These are phyloP conservation scores for Pachypanchax playfairii DNA, from an alignment of 2,113 vertebrate genomes.

Conservation along the genomic window DNA sequence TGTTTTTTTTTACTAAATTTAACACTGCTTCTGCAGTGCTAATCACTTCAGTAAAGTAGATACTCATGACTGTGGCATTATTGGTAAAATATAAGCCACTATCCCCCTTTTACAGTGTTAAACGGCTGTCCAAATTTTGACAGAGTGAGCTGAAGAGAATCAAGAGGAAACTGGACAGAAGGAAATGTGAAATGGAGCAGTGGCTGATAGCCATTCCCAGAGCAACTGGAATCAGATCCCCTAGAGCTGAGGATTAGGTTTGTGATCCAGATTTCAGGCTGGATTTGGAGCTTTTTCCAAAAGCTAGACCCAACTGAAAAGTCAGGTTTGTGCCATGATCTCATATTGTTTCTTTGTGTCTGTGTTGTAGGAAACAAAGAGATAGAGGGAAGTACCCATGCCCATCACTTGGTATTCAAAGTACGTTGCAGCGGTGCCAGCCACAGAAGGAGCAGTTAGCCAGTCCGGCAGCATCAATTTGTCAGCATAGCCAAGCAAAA, in stretches of 20 bases:
- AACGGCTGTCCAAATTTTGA: slow-evolving; percentile 65
- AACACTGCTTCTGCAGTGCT: slow-evolving; percentile 58
- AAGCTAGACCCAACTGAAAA: slow-evolving; percentile 46
- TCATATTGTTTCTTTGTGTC: slow-evolving; percentile 41
- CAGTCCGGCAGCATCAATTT: slow-evolving; percentile 59
- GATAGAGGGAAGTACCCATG: slow-evolving; percentile 23
- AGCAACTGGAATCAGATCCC: slow-evolving; percentile 56
- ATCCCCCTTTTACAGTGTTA: slow-evolving; percentile 42
- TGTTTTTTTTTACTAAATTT: slow-evolving; percentile 59
- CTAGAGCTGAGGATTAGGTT: slow-evolving; percentile 64
- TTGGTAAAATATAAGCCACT: slow-evolving; percentile 57
- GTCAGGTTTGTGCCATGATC: slow-evolving; percentile 45
- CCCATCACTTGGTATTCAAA: slow-evolving; percentile 59
- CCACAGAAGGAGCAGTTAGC: slow-evolving; percentile 60
- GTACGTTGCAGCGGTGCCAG: slow-evolving; percentile 31
- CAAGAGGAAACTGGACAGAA: slow-evolving; percentile 2
- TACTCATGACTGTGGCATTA: slow-evolving; percentile 63
- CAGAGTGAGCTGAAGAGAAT: slow-evolving; percentile 14
- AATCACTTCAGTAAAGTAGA: slow-evolving; percentile 67
- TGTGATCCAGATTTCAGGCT: slow-evolving; percentile 68
- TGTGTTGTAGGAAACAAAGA: slow-evolving; percentile 39
- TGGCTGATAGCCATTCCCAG: slow-evolving; percentile 54
- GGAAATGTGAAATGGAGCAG: slow-evolving; percentile 40
- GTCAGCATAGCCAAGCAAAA: slow-evolving; percentile 53
- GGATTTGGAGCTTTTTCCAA: slow-evolving; percentile 59